Evolutionary conservation across 1,140 invertebrate species (phyloP), one percentile per base, ranked within the genome.

Genomic region (Drosophila biarmipes): DNA sequence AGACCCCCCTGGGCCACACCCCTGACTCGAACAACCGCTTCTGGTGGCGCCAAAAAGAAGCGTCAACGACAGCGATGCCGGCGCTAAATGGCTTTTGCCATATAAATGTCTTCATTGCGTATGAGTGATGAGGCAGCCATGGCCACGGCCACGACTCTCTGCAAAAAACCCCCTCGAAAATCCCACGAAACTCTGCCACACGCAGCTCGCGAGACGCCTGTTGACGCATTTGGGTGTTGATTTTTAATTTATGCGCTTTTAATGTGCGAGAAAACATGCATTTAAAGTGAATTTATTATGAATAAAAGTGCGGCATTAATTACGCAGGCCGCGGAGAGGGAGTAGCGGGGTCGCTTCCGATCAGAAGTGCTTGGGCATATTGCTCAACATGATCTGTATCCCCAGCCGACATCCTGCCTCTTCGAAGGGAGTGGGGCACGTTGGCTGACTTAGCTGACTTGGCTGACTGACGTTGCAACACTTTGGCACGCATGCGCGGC

Each of bases 61-160:
- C 72, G 46, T 45, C 61, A 45, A 21, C 69, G 42, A 46, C 66
- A 68, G 31, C 49, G 35, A 31, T 58, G 49, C 72, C 46, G 84
- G 75, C 75, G 82, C 72, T 77, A 84, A 89, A 79, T 86, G 84
- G 43, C 57, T 89, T 89, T 89, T 84, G 84, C 84, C 84, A 89
- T 89, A 87, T 89, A 87, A 87, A 87, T 87, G 84, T 87, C 84
- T 87, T 87, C 84, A 87, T 87, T 87, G 84, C 84, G 84, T 87
- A 86, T 86, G 82, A 86, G 84, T 86, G 84, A 86, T 86, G 80
- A 80, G 73, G 80, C 73, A 73, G 79, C 73, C 37, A 48, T 68
- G 51, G 71, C 72, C 75, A 73, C 52, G 76, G 53, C 52, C 52
- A 46, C 46, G 24, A n/a, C n/a, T 27, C 45, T 12, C 6, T 11